These are phyloP conservation scores for Squalus acanthias DNA, from an alignment of 2,797 vertebrate species.

Conservation along the genomic window DNA sequence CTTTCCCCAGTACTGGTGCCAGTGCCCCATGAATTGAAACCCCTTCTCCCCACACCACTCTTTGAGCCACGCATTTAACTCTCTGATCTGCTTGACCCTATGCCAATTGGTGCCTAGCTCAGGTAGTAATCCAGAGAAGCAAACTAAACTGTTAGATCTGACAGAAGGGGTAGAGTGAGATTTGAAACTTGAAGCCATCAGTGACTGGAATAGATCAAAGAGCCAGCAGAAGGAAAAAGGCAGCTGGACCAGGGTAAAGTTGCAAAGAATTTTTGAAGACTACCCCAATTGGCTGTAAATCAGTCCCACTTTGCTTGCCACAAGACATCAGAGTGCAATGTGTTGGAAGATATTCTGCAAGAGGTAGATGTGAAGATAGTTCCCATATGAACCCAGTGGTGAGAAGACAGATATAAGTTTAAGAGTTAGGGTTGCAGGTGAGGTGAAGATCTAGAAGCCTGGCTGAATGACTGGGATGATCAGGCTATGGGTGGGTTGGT, in stretches of 20 bases:
- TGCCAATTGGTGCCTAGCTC: no score
- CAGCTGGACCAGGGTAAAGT: background rate
- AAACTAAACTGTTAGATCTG: background rate
- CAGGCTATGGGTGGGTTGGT: background rate
- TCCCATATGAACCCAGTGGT: background rate
- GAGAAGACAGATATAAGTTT: background rate
- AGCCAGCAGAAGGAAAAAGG: background rate
- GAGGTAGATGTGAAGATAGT: background rate
- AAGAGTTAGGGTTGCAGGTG: background rate
- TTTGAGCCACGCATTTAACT: no score
- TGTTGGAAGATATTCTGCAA: background rate
- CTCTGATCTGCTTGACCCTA: no score
- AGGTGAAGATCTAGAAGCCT: background rate
- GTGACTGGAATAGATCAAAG: background rate
- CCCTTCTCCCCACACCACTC: no score
- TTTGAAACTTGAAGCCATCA: background rate
- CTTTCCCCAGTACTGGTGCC: no score
- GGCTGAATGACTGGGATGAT: background rate
- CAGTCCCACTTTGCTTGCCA: background rate
- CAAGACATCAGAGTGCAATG: background rate
- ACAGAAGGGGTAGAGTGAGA: background rate
- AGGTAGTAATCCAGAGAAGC: background rate
- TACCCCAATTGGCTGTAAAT: background rate
- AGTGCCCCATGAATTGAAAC: no score
- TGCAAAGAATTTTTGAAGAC: background rate